Evolutionary conservation across 2,113 vertebrate genomes (phyloP).

Genomic region (Sturnira hondurensis): DNA sequence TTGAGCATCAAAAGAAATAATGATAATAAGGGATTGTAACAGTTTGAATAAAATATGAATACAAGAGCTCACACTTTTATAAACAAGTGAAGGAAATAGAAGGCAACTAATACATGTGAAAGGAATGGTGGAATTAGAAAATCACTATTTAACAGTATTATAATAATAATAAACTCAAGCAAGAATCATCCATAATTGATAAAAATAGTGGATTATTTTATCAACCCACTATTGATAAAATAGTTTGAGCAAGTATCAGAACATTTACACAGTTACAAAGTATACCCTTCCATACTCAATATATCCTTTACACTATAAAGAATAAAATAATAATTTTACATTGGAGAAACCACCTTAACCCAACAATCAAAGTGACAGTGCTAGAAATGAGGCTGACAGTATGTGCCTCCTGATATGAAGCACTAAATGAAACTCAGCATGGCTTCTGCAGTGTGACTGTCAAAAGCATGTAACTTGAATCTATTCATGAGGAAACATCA

Average conservation of each 20-base stretch:
- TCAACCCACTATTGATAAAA: background rate
- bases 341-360: background rate
- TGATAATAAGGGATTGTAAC: background rate
- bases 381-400: background rate
- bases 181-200: background rate
- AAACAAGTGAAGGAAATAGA: background rate
- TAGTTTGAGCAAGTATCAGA: background rate
- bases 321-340: background rate
- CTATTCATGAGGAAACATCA: background rate
- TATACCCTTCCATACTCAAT: background rate
- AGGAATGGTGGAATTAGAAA: too few relatives aligned
- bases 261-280: background rate
- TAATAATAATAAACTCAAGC: background rate
- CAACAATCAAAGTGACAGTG: background rate
- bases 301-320: background rate
- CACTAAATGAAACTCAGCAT: background rate
- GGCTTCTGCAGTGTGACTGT: background rate
- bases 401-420: background rate
- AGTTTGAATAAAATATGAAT: background rate
- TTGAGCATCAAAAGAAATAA: background rate
- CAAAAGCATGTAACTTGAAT: background rate
- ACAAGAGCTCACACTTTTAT: background rate
- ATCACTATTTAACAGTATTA: background rate
- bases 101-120: background rate
- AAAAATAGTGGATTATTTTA: background rate